These are phyloP conservation scores for Palythoa caribaeorum DNA, from an alignment of 92 coral and sea anemone species.

Conservation along the genomic window DNA sequence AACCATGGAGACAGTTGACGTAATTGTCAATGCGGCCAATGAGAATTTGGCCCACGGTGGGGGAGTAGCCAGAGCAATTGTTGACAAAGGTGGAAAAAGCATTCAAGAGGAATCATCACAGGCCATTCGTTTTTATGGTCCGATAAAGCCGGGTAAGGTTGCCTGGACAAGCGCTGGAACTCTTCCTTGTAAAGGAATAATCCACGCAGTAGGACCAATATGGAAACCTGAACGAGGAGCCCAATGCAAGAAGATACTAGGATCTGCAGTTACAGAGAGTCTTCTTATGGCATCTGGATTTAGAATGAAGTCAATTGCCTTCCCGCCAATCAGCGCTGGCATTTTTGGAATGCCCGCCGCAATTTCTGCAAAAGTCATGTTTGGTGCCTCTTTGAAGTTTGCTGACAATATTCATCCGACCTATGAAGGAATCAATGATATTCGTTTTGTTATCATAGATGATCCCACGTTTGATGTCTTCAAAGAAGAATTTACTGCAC, in stretches of 20 bases:
- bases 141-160: conserved; percentile 41
- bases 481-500: conserved; percentile 19
- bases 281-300: conserved; percentile 45
- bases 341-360: conserved; percentile 46
- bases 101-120: conserved; percentile 38
- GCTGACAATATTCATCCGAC: conserved; percentile 27
- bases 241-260: conserved; percentile 27
- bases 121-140: not conserved
- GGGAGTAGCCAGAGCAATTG: conserved; percentile 57
- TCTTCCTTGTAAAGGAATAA: conserved; percentile 45
- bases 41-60: conserved; percentile 19
- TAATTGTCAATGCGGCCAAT: conserved; percentile 61
- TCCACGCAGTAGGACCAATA: conserved; percentile 61
- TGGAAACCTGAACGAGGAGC: conserved; percentile 24
- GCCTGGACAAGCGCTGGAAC: conserved; percentile 47
- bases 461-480: conserved; percentile 21
- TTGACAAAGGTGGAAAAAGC: conserved; percentile 41
- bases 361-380: conserved; percentile 45
- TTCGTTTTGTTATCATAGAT: conserved; percentile 41
- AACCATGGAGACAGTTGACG: conserved; percentile 54
- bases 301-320: conserved; percentile 43
- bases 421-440: conserved; percentile 22
- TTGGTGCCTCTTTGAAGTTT: conserved; percentile 21
- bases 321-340: conserved; percentile 50
- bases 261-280: conserved; percentile 37